phyloP scores from a whole-genome alignment of 1,140 invertebrate genomes.

The Aphelenchoides avenae region DNA sequence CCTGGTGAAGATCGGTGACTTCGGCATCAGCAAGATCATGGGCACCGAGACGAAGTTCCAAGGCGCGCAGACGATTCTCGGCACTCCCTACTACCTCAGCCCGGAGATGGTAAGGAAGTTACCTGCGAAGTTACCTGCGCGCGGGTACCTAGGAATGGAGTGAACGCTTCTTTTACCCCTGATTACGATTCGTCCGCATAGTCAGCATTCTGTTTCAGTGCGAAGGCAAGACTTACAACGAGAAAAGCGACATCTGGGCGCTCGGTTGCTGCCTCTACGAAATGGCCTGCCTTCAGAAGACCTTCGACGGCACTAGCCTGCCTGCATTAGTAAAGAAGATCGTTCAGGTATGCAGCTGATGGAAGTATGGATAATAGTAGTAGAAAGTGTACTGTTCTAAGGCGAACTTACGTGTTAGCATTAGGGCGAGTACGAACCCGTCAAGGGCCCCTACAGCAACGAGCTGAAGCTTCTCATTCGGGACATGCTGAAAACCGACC shows the following conservation, averaged over 20 bases:
- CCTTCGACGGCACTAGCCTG: constrained; percentile 73
- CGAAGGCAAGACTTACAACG: constrained; percentile 65
- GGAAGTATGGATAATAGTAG: constrained; percentile 2
- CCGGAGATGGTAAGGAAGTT: constrained; percentile 26
- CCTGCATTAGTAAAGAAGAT: constrained; percentile 75
- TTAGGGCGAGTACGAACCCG: constrained; percentile 65
- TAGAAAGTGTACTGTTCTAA: neutral
- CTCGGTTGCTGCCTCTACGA: constrained; percentile 35
- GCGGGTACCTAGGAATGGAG: neutral
- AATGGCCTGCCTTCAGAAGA: constrained; percentile 73
- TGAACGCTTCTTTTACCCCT: constrained; percentile 2
- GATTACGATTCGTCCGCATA: neutral
- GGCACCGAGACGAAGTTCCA: constrained; percentile 63
- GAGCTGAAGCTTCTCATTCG: constrained; percentile 65
- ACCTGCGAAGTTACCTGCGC: constrained; percentile 27
- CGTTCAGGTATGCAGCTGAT: constrained; percentile 59
- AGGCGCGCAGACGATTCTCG: constrained; percentile 26
- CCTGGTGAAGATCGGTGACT: constrained; percentile 25
- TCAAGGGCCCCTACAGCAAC: constrained; percentile 69
- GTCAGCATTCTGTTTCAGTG: constrained; percentile 64
- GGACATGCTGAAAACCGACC: constrained; percentile 61
- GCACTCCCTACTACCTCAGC: constrained; percentile 36
- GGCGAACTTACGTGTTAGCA: neutral
- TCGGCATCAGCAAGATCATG: constrained; percentile 24
- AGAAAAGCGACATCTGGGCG: constrained; percentile 23